These are phyloP conservation scores for Mormyrus proboscirostris DNA, from an alignment of 2,797 vertebrate species.

Conservation along the genomic window DNA sequence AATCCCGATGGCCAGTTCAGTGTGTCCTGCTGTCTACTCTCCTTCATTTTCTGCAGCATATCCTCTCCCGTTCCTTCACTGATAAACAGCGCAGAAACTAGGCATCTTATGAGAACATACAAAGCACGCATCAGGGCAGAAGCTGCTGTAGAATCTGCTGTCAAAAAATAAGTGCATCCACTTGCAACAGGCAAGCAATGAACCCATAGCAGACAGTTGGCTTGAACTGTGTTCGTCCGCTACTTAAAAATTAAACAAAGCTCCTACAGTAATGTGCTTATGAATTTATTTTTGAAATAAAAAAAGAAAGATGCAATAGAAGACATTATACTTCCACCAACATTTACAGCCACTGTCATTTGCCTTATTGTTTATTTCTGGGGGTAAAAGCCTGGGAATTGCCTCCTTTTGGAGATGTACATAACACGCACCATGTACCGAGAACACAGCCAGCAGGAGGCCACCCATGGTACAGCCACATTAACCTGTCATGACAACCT, in stretches of 20 bases:
- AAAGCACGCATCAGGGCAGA: neutral
- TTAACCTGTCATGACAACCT: conserved; percentile 8
- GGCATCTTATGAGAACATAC: neutral
- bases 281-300: neutral
- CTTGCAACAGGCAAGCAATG: neutral
- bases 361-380: neutral
- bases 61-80: neutral
- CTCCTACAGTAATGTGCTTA: neutral
- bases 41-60: neutral
- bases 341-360: conserved; percentile 1
- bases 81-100: neutral
- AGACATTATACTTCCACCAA: neutral
- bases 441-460: neutral
- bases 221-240: neutral
- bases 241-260: neutral
- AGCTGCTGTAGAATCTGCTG: neutral
- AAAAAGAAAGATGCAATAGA: neutral
- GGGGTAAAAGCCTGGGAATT: neutral
- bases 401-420: neutral
- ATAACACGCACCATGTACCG: neutral
- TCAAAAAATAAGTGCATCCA: neutral
- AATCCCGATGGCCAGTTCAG: neutral
- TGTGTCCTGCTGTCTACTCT: neutral
- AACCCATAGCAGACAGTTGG: neutral
- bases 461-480: conserved; percentile 3